Conservation (phyloP, 2,888 invertebrate genomes). For the Anthrax anthrax region DNA sequence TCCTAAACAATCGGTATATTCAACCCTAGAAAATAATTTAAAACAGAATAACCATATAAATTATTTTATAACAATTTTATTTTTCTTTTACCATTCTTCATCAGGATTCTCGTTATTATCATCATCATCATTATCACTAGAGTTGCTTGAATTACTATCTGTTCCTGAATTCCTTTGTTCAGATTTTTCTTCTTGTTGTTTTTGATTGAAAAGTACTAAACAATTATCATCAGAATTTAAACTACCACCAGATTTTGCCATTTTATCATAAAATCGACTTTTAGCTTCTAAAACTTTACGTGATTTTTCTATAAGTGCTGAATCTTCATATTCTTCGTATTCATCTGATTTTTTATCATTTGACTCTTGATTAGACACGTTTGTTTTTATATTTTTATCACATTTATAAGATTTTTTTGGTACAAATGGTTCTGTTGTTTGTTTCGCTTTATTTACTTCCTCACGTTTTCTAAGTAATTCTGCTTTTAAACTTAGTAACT, state of each 20-base stretch:
- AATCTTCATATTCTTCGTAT: constrained; percentile 27
- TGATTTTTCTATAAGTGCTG: constrained; percentile 30
- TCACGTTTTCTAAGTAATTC: constrained; percentile 77
- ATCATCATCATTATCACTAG: constrained; percentile 34
- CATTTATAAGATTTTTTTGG: constrained; percentile 24
- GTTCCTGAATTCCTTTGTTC: constrained; percentile 13
- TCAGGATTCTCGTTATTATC: constrained; percentile 32
- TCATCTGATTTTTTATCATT: constrained; percentile 22
- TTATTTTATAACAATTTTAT: no score
- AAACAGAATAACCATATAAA: no score
- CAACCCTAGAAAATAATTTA: constrained; percentile 53
- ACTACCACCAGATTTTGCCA: constrained; percentile 28
- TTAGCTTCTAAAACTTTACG: constrained; percentile 34
- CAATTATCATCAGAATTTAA: constrained; percentile 33
- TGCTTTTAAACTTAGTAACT: constrained; percentile 74
- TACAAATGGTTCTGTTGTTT: constrained; percentile 39
- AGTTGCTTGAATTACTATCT: constrained; percentile 24
- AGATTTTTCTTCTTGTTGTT: constrained; percentile 28
- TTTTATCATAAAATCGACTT: constrained; percentile 33
- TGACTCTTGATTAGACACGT: constrained; percentile 19
- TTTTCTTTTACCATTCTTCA: constrained; percentile 41
- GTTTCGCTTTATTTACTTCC: constrained; percentile 55
- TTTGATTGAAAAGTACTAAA: constrained; percentile 32
- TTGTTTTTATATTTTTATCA: constrained; percentile 15
- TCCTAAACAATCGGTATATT: constrained; percentile 79